Conservation (phyloP, 2,888 invertebrate genomes). For the Ephialtes manifestator region DNA sequence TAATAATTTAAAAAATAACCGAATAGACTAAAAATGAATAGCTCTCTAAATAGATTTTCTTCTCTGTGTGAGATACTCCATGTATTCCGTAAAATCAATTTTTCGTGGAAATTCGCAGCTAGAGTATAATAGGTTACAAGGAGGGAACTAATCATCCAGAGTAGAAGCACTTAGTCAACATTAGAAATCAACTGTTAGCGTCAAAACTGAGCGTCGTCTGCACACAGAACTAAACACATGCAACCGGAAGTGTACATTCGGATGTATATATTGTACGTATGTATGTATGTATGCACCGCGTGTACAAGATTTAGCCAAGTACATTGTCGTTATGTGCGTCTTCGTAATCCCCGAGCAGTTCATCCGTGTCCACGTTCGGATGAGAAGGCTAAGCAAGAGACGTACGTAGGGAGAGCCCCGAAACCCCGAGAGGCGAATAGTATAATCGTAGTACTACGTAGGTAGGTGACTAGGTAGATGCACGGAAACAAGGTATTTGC, state of each 20-base stretch:
- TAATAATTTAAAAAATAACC: too few species aligned
- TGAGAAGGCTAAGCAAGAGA: conserved; percentile 56
- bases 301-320: conserved; percentile 39
- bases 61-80: not conserved
- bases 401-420: conserved; percentile 36
- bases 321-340: conserved; percentile 32
- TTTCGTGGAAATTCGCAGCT: not conserved
- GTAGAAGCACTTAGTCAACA: conserved; percentile 55
- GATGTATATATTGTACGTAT: conserved; percentile 6
- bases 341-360: conserved; percentile 36
- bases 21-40: too few species aligned
- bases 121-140: conserved; percentile 19
- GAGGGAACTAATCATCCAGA: conserved; percentile 46
- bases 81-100: not conserved
- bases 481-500: not conserved
- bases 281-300: not conserved
- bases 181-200: conserved; percentile 50
- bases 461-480: not conserved
- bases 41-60: too few species aligned
- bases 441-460: conserved; percentile 49
- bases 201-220: conserved; percentile 25
- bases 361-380: conserved; percentile 63
- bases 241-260: conserved; percentile 12
- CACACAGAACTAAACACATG: conserved; percentile 23
- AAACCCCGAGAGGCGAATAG: conserved; percentile 5